These are phyloP conservation scores for Calliopsis andreniformis DNA, from an alignment of 1,140 invertebrate species.

Conservation along the genomic window DNA sequence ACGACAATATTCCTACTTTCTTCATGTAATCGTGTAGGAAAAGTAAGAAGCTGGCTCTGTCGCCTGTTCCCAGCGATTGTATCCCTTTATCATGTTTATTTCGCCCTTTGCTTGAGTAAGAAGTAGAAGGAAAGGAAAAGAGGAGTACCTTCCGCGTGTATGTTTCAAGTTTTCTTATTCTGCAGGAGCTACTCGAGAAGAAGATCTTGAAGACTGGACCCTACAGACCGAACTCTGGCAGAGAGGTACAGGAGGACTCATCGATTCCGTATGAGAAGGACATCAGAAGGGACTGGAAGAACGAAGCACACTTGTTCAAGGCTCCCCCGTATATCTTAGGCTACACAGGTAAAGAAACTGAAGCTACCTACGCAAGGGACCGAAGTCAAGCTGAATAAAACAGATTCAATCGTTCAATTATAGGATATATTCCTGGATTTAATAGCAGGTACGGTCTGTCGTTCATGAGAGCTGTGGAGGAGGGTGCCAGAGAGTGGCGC, in stretches of 20 bases:
- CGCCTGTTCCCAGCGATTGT: no score
- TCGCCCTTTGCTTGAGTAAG: no score
- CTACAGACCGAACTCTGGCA: constrained; percentile 69
- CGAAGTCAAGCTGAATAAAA: not conserved
- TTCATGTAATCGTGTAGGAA: no score
- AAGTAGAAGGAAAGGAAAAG: not conserved
- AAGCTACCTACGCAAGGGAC: not conserved
- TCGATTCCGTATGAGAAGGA: constrained; percentile 66
- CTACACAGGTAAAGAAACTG: constrained; percentile 83
- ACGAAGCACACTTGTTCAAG: constrained; percentile 76
- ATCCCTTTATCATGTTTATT: no score
- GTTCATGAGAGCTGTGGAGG: constrained; percentile 86
- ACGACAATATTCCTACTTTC: no score
- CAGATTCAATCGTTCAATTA: constrained; percentile 33
- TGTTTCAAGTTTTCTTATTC: constrained; percentile 1
- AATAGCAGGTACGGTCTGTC: constrained; percentile 86
- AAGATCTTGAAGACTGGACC: constrained; percentile 78
- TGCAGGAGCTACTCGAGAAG: constrained; percentile 80
- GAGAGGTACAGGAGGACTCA: constrained; percentile 53
- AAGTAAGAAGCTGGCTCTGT: no score
- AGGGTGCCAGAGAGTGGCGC: constrained; percentile 85
- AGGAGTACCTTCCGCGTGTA: not conserved
- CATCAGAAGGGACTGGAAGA: constrained; percentile 75
- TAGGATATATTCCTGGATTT: constrained; percentile 84
- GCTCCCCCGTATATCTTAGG: constrained; percentile 85